Conservation (phyloP, 2,888 invertebrate genomes). For the Galerucella pusilla region DNA sequence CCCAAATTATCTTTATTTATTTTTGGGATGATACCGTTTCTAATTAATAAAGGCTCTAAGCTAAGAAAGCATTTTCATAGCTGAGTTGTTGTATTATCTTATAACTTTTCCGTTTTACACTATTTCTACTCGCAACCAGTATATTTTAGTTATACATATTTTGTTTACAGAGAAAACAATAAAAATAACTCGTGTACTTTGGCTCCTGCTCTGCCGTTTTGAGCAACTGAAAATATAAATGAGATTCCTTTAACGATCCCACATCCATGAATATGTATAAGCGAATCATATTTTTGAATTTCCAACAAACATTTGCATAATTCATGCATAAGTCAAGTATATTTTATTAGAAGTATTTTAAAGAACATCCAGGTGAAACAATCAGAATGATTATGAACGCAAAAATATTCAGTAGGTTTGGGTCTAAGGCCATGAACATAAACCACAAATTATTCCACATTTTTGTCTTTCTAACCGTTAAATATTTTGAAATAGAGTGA, state of each 20-base stretch:
- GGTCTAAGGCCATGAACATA: not conserved
- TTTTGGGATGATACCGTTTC: no score
- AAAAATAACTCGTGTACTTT: not conserved
- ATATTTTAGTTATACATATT: not conserved
- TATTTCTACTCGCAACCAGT: no score
- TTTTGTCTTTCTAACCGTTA: no score
- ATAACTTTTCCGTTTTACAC: no score
- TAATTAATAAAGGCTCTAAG: no score
- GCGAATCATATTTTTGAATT: slow-evolving; percentile 6
- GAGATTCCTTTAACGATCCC: not conserved
- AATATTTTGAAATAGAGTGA: no score
- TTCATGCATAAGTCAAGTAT: slow-evolving; percentile 2
- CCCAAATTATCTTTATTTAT: no score
- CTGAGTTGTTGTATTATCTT: no score
- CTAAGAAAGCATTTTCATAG: no score
- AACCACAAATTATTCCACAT: not conserved
- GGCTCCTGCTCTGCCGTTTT: not conserved
- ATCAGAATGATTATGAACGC: not conserved
- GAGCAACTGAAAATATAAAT: not conserved
- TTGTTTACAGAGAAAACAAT: not conserved
- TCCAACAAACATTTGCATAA: slow-evolving; percentile 4
- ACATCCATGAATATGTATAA: not conserved
- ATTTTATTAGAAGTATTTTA: not conserved
- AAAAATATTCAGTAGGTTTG: not conserved
- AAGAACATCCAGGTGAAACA: not conserved